These are phyloP conservation scores for Lethenteron reissneri DNA, from an alignment of 2,113 vertebrate species.

Conservation along the genomic window DNA sequence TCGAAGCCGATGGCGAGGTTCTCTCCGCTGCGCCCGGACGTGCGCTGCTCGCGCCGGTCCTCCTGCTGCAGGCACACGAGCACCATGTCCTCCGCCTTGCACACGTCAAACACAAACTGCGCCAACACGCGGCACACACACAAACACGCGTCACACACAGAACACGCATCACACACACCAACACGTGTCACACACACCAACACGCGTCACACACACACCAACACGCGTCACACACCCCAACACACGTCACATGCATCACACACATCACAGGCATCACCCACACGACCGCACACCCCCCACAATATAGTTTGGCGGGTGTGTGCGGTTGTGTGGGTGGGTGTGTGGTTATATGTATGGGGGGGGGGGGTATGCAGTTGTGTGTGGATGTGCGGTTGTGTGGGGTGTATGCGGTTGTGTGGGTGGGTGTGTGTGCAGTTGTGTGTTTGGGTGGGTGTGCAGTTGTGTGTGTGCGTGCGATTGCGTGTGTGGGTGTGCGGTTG, in stretches of 20 bases:
- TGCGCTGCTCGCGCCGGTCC: slow-evolving; percentile 41
- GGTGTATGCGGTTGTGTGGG: not conserved
- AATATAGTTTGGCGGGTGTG: not conserved
- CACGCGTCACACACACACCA: too few relatives aligned
- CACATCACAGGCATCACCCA: too few relatives aligned
- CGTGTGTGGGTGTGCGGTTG: not conserved
- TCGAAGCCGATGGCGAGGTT: slow-evolving; percentile 79
- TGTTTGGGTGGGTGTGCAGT: not conserved
- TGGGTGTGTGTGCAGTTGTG: not conserved
- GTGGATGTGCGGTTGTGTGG: not conserved
- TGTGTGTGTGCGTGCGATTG: not conserved
- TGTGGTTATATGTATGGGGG: not conserved
- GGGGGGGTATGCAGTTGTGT: not conserved
- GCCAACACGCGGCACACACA: too few relatives aligned
- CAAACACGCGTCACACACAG: too few relatives aligned
- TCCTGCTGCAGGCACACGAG: slow-evolving; percentile 69
- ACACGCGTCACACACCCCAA: too few relatives aligned
- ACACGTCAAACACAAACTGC: slow-evolving; percentile 67
- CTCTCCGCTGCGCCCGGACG: slow-evolving; percentile 35
- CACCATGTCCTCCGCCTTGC: slow-evolving; percentile 60
- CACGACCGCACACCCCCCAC: too few relatives aligned
- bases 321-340: not conserved
- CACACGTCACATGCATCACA: too few relatives aligned
- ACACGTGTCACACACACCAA: too few relatives aligned
- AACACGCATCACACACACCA: too few relatives aligned